Conservation (phyloP, 2,888 invertebrate genomes). For the Ophion ventricosus region DNA sequence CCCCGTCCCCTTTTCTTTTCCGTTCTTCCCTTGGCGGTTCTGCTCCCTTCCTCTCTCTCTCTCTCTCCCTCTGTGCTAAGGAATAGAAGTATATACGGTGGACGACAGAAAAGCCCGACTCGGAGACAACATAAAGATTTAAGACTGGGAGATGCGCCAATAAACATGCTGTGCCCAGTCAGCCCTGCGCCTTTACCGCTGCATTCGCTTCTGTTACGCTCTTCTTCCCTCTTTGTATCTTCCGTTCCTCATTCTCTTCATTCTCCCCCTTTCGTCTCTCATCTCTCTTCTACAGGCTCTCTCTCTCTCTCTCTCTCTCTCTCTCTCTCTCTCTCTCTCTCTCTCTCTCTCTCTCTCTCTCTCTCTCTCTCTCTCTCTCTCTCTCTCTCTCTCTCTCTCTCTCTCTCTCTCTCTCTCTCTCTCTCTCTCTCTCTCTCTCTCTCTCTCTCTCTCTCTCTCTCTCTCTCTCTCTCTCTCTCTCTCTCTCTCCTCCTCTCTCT, state of each 20-base stretch:
- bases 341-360: conserved; percentile 60
- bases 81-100: conserved; percentile 67
- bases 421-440: conserved; percentile 65
- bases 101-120: conserved; percentile 77
- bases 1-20: conserved; percentile 63
- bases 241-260: conserved; percentile 74
- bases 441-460: conserved; percentile 64
- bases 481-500: conserved; percentile 69
- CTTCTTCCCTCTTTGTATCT: conserved; percentile 44
- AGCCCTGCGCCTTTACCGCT: conserved; percentile 71
- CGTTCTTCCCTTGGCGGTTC: background rate
- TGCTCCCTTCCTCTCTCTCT: conserved; percentile 54
- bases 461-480: conserved; percentile 60
- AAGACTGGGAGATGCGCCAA: conserved; percentile 83
- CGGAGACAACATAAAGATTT: conserved; percentile 83
- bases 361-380: conserved; percentile 67
- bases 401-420: conserved; percentile 73
- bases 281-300: conserved; percentile 54
- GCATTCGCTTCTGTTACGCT: conserved; percentile 69
- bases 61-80: conserved; percentile 60
- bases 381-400: conserved; percentile 51
- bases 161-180: conserved; percentile 83
- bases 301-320: conserved; percentile 71
- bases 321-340: conserved; percentile 69
- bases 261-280: conserved; percentile 50